A percentile compares a stretch with the other conserved stretches of the same genome.
Evolutionary conservation across 2,888 invertebrate species (phyloP).

Genomic region (Drosophila austrosaltans): DNA sequence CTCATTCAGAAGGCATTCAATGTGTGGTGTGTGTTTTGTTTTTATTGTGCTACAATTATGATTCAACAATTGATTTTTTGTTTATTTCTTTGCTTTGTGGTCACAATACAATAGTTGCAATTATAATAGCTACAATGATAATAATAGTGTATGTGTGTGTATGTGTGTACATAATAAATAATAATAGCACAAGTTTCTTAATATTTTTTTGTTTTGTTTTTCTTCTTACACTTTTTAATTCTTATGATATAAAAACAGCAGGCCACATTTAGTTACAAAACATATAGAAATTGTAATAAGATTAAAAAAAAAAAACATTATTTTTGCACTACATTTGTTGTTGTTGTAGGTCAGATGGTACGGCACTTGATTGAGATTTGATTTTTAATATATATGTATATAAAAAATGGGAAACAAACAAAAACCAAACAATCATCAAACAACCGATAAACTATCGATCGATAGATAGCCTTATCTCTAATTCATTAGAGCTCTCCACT

Average conservation of each 20-base stretch:
- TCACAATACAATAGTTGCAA: slow-evolving; percentile 33
- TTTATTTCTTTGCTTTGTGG: slow-evolving; percentile 56
- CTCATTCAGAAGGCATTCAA: slow-evolving; percentile 15
- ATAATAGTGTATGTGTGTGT: slow-evolving; percentile 24
- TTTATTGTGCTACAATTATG: slow-evolving; percentile 37
- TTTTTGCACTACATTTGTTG: slow-evolving; percentile 18
- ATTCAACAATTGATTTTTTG: slow-evolving; percentile 58
- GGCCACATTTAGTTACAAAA: slow-evolving; percentile 43
- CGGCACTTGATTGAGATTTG: slow-evolving; percentile 43
- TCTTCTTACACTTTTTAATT: slow-evolving; percentile 28
- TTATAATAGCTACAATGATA: slow-evolving; percentile 41
- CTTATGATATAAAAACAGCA: slow-evolving; percentile 45
- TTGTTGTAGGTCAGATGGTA: slow-evolving; percentile 37
- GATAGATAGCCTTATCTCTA: background rate
- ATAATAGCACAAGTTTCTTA: slow-evolving; percentile 56
- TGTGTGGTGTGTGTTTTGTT: slow-evolving; percentile 17
- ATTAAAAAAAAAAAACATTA: slow-evolving; percentile 13
- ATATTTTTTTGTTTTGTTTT: background rate
- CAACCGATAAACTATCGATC: slow-evolving; percentile 2
- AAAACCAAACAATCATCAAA: slow-evolving; percentile 9
- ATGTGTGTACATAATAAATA: slow-evolving; percentile 50
- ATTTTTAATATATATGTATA: slow-evolving; percentile 45
- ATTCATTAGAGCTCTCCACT: background rate
- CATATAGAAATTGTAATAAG: slow-evolving; percentile 15
- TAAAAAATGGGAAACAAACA: slow-evolving; percentile 8